Conservation (phyloP, 64 coral and sea anemone species). For the Pocillopora damicornis region DNA sequence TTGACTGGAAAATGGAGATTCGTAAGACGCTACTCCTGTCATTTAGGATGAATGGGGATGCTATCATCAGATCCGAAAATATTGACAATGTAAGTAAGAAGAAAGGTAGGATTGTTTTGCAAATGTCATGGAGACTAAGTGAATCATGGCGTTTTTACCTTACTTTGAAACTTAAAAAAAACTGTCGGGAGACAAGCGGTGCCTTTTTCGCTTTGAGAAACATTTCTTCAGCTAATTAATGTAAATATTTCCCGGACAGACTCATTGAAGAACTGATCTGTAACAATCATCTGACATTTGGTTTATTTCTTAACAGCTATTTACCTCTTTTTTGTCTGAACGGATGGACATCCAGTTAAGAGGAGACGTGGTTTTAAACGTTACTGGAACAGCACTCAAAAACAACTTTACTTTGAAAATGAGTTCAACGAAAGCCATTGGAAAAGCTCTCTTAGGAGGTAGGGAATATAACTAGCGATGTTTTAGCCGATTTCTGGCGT, state of each 20-base stretch:
- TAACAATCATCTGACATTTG: not conserved
- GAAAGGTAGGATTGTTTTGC: too few relatives aligned
- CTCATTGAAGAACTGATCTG: too few relatives aligned
- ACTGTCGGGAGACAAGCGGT: too few relatives aligned
- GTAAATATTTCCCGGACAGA: too few relatives aligned
- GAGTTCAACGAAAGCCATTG: not conserved
- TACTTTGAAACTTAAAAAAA: too few relatives aligned
- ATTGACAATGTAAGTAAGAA: not conserved
- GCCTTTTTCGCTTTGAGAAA: too few relatives aligned
- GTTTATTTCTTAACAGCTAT: not conserved
- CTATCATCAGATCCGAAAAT: not conserved
- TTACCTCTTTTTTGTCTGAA: not conserved
- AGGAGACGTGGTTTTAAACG: not conserved
- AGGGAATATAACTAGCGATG: not conserved
- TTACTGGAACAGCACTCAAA: not conserved
- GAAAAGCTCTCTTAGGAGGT: constrained; percentile 18
- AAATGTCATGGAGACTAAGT: not conserved
- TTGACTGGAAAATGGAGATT: constrained; percentile 8
- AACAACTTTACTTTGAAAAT: not conserved
- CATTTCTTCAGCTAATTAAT: too few relatives aligned
- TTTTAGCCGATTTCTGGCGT: too few relatives aligned
- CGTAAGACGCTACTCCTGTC: not conserved
- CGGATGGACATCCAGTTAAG: not conserved
- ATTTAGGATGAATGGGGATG: not conserved
- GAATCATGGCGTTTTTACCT: not conserved